Conservation (phyloP, 2,888 invertebrate species). For the Caenorhabditis sp. region DNA sequence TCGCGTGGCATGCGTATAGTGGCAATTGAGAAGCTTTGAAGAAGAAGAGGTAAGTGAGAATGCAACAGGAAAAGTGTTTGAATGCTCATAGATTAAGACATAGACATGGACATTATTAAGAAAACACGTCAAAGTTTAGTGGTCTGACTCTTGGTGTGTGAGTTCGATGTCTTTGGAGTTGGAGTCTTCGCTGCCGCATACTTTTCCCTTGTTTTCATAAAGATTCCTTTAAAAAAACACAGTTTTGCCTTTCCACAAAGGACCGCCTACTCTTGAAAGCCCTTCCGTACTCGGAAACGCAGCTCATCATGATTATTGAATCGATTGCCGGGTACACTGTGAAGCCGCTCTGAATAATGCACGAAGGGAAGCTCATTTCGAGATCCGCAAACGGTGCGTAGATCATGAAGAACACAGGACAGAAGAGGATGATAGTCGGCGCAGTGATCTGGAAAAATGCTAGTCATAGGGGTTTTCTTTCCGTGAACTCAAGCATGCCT, state of each 20-base stretch:
- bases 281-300: slow-evolving; percentile 37
- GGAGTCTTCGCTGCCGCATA: neutral
- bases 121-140: slow-evolving; percentile 24
- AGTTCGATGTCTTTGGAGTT: neutral
- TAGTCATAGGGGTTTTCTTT: neutral
- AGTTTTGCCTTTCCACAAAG: too few relatives aligned
- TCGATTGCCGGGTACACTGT: slow-evolving; percentile 42
- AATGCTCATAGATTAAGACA: too few relatives aligned
- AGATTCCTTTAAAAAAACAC: too few relatives aligned
- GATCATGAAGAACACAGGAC: slow-evolving; percentile 34
- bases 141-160: neutral
- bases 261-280: slow-evolving; percentile 27
- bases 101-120: too few relatives aligned
- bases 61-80: too few relatives aligned
- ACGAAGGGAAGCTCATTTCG: slow-evolving; percentile 37
- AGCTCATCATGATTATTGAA: slow-evolving; percentile 45
- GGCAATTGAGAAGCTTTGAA: neutral
- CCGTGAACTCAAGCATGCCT: neutral
- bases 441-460: slow-evolving; percentile 24
- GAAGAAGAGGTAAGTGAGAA: too few relatives aligned
- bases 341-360: slow-evolving; percentile 34
- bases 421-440: slow-evolving; percentile 41
- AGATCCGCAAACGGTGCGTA: slow-evolving; percentile 32
- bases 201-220: neutral
- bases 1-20: too few relatives aligned